Base-by-base conservation (phyloP, 2,888 invertebrate species). In the Macaria liturata region DNA sequence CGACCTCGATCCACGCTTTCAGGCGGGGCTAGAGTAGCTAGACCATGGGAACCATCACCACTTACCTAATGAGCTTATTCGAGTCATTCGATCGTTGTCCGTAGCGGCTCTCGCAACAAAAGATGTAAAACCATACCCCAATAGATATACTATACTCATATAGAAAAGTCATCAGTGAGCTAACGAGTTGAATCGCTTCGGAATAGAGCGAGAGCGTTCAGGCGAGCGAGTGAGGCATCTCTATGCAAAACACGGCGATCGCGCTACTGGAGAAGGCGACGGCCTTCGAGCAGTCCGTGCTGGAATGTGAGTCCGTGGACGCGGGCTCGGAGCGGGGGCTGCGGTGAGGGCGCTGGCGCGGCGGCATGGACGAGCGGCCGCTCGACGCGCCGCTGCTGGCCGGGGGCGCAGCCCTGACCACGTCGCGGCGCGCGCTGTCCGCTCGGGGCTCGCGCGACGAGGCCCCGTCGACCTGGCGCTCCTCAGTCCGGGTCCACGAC, bases 401-500 rank as follows among this genome's bases (percentile, higher is more conserved):
- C 5, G 78, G 72, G 65, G 84, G 85, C 72, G 88, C 81, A 48
- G 86, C 88, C 69, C 80, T 86, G 65, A 85, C 86, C 74, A 86
- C 85, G 68, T 86, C 88, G 71, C 83, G 88, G 56, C 88, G 90
- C 71, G 75, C 81, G 64, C 81, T 81, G 39, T 86, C 90, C 75
- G 81, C 88, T 62, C 84, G 89, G 65, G 85, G 86, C 71, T 88
- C 89, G 49, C 86, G 87, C 69, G 89, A 88, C 61, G 90, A 90
- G 55, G 80, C 75, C 61, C 84, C 76, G 67, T 88, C 93, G 70
- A 86, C 93, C 52, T 94, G 94, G 88, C 94, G 94, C 91, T 94
- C 94, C 69, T 94, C 94, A 68, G 94, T 94, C 70, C 91, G 94
- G 66, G 93, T 94, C 66, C 93, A 92, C 78, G 94, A 94, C 75